Percentiles rank a stretch among this genome's conserved stretches.
These are phyloP conservation scores for Panagrolaimus sp. DNA, from an alignment of 1,140 invertebrate genomes.

Conservation along the genomic window DNA sequence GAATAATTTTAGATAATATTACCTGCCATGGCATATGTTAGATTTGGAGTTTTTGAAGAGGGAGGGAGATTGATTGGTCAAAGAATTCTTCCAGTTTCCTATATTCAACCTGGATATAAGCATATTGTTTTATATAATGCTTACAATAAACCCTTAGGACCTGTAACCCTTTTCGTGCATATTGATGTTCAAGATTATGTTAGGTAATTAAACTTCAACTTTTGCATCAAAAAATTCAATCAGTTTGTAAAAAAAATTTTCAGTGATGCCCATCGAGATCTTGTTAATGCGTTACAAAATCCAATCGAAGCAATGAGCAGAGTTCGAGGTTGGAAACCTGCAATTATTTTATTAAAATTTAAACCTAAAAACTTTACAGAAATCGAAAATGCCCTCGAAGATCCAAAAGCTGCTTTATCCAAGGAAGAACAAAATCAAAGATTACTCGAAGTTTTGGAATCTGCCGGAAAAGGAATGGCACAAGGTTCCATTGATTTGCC, in stretches of 20 bases:
- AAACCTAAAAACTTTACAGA: no score
- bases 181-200: conserved; percentile 62
- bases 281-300: conserved; percentile 43
- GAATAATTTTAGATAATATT: conserved; percentile 73
- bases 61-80: conserved; percentile 91
- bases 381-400: neutral
- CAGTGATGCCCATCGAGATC: conserved; percentile 58
- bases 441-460: conserved; percentile 38
- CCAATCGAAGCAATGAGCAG: conserved; percentile 38
- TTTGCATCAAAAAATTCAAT: no score
- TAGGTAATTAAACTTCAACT: no score
- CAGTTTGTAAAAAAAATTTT: no score
- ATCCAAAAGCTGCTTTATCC: no score
- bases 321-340: conserved; percentile 24
- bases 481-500: neutral
- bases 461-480: conserved; percentile 28
- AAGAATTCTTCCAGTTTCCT: conserved; percentile 88
- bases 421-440: conserved; percentile 30
- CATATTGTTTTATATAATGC: conserved; percentile 37
- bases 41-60: conserved; percentile 97
- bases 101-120: conserved; percentile 76
- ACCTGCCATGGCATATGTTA: conserved; percentile 87
- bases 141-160: conserved; percentile 59
- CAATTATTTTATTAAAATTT: no score
- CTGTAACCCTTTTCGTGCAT: conserved; percentile 62